Conservation (phyloP, 2,113 vertebrate species). For the Poeciliopsis occidentalis region DNA sequence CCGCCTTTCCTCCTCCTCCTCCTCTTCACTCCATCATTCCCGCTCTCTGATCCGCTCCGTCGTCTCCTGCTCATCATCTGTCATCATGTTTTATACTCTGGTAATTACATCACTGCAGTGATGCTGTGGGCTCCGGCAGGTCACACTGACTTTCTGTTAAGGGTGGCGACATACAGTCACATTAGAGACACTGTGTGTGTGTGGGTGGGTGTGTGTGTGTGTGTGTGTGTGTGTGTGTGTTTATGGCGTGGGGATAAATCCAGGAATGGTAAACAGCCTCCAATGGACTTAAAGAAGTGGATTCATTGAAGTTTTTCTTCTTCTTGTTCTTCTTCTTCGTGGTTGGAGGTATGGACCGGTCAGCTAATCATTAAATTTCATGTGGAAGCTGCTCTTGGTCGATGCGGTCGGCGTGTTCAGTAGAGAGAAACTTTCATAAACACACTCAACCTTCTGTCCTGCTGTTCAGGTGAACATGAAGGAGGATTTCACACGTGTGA, state of each 20-base stretch:
- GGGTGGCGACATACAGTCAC: conserved; percentile 50
- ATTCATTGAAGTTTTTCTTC: conserved; percentile 11
- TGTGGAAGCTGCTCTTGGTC: neutral
- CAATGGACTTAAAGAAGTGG: conserved; percentile 28
- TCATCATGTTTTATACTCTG: conserved; percentile 58
- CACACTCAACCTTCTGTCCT: neutral
- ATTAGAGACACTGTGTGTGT: conserved; percentile 24
- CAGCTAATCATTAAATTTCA: neutral
- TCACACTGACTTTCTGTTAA: conserved; percentile 62
- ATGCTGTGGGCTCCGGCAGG: conserved; percentile 46
- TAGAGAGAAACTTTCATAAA: neutral
- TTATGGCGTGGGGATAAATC: conserved; percentile 22
- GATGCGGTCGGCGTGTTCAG: neutral
- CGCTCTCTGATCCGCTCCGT: conserved; percentile 23
- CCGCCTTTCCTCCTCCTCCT: neutral
- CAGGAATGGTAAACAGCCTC: conserved; percentile 43
- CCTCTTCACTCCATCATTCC: neutral
- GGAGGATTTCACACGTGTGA: neutral
- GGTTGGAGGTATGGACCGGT: conserved; percentile 2
- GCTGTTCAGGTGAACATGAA: neutral
- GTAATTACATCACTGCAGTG: conserved; percentile 42
- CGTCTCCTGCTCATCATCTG: conserved; percentile 43
- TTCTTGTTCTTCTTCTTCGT: no score
- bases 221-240: conserved; percentile 29
- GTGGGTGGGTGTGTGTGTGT: neutral